A percentile compares a stretch with the other conserved stretches of the same genome.
phyloP scores from a whole-genome alignment of 2,797 vertebrate species.

The Hafferia zeledoni region DNA sequence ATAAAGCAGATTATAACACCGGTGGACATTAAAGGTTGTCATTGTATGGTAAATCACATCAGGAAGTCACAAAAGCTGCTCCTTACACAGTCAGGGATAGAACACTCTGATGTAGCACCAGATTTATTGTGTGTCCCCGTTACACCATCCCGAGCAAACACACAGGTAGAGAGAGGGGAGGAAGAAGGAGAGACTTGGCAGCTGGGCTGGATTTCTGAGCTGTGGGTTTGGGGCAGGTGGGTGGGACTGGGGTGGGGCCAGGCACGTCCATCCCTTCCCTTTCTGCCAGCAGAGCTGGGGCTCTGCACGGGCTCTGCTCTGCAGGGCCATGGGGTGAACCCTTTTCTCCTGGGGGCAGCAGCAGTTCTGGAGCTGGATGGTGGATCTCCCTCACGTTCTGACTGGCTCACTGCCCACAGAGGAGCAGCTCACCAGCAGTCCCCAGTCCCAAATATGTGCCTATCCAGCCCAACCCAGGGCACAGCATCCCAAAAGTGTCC shows the following conservation, averaged over 20 bases:
- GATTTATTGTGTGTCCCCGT: background rate
- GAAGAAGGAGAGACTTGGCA: background rate
- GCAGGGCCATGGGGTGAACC: background rate
- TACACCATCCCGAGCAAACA: background rate
- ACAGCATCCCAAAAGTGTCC: background rate
- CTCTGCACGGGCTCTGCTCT: background rate
- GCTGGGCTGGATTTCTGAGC: background rate
- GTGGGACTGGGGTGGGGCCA: background rate
- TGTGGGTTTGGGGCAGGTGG: background rate
- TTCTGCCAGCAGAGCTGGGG: background rate
- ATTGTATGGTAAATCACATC: slow-evolving; percentile 68
- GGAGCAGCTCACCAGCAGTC: background rate
- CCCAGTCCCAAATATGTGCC: background rate
- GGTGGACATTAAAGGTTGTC: slow-evolving; percentile 67
- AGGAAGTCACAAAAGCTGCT: slow-evolving; percentile 64
- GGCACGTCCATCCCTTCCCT: background rate
- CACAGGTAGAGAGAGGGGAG: background rate
- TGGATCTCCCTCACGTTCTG: background rate
- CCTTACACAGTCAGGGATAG: slow-evolving; percentile 19
- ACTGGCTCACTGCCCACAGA: background rate
- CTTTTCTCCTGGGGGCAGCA: background rate
- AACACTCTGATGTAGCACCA: background rate
- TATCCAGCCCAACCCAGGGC: background rate
- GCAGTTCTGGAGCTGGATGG: background rate
- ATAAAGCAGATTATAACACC: slow-evolving; percentile 76